Percentiles rank a stretch among this genome's conserved stretches.
Evolutionary conservation across 2,888 invertebrate genomes (phyloP).

Genomic region (Pollenia labialis): DNA sequence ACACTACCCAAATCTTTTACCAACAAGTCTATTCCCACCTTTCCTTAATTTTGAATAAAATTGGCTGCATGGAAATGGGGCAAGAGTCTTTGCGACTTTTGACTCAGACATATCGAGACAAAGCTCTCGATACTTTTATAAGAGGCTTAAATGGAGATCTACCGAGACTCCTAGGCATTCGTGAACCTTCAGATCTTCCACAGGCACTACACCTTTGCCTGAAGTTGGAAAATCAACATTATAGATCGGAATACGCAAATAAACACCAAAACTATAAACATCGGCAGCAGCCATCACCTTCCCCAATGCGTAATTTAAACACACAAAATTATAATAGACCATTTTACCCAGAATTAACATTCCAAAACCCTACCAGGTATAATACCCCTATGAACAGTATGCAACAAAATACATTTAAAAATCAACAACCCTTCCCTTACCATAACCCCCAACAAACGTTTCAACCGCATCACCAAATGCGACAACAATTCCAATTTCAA

Average conservation of each 20-base stretch:
- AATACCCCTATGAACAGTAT: background rate
- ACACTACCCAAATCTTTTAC: slow-evolving; percentile 12
- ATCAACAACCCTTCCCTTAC: background rate
- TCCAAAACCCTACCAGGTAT: background rate
- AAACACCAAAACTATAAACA: slow-evolving; percentile 9
- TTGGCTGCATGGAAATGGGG: slow-evolving; percentile 7
- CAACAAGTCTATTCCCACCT: slow-evolving; percentile 19
- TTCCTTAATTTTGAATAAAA: slow-evolving; percentile 15
- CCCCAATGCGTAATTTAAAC: slow-evolving; percentile 25
- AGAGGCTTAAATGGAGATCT: slow-evolving; percentile 32
- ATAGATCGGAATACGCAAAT: slow-evolving; percentile 22
- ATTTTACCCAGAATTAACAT: slow-evolving; percentile 11
- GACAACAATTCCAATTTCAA: slow-evolving; percentile 23
- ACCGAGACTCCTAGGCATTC: slow-evolving; percentile 62
- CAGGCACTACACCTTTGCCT: slow-evolving; percentile 70
- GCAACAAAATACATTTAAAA: slow-evolving; percentile 8
- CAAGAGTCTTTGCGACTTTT: slow-evolving; percentile 9
- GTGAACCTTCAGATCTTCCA: slow-evolving; percentile 72
- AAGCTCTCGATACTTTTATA: slow-evolving; percentile 43
- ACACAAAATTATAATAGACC: slow-evolving; percentile 33
- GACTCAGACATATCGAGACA: slow-evolving; percentile 29
- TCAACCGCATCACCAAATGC: slow-evolving; percentile 25
- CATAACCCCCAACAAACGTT: slow-evolving; percentile 2
- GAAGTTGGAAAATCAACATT: slow-evolving; percentile 27
- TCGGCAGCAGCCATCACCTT: slow-evolving; percentile 14